Evolutionary conservation across 2,888 invertebrate species (phyloP).

Genomic region (Tiliacea citrago): DNA sequence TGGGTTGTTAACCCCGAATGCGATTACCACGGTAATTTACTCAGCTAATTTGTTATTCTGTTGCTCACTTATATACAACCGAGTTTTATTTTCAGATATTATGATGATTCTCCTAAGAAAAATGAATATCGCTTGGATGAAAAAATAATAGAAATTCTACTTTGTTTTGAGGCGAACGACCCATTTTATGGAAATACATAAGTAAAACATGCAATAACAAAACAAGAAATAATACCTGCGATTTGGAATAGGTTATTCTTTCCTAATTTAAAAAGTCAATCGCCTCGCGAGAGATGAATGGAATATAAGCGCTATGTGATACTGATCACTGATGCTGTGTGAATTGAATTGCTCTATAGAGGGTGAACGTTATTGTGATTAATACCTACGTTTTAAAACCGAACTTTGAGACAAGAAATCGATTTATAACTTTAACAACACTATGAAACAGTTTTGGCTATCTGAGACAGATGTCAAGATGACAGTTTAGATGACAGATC

Average conservation of each 20-base stretch:
- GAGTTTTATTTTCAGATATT: slow-evolving; percentile 1
- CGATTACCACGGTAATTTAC: not conserved
- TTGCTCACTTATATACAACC: not conserved
- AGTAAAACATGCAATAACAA: not conserved
- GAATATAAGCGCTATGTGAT: slow-evolving; percentile 30
- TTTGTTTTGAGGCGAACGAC: not conserved
- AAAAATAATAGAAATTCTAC: not conserved
- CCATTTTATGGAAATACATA: not conserved
- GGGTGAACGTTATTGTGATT: not conserved
- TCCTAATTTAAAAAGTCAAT: slow-evolving; percentile 27
- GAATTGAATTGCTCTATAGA: slow-evolving; percentile 7
- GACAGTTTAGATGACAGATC: slow-evolving; percentile 41
- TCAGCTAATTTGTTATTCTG: not conserved
- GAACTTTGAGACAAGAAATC: slow-evolving; percentile 7
- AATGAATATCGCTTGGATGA: not conserved
- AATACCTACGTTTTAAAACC: slow-evolving; percentile 31
- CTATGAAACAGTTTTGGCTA: slow-evolving; percentile 10
- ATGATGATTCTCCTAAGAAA: not conserved
- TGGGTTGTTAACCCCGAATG: slow-evolving; percentile 33
- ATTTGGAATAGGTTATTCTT: not conserved
- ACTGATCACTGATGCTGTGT: slow-evolving; percentile 52
- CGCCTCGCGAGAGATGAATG: slow-evolving; percentile 4
- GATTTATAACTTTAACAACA: slow-evolving; percentile 7
- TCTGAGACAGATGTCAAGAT: slow-evolving; percentile 15
- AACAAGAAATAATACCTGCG: slow-evolving; percentile 26